phyloP scores from a whole-genome alignment of 2,888 invertebrate genomes.

The Athripsodes cinereus region DNA sequence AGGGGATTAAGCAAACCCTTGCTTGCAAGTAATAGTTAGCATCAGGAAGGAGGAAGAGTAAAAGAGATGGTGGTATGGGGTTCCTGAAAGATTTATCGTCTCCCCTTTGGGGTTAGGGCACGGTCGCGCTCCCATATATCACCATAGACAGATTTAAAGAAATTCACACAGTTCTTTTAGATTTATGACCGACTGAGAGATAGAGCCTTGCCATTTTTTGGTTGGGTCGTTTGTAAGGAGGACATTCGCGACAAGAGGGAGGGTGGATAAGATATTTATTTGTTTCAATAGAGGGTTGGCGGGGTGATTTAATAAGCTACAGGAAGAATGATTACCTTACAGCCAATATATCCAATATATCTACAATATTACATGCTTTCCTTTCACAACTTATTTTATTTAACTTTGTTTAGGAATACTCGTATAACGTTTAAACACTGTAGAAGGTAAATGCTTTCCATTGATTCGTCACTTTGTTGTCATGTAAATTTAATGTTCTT shows the following conservation, averaged over 20 bases:
- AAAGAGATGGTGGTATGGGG: slow-evolving; percentile 2
- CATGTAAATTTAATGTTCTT: no score
- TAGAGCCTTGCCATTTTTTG: slow-evolving; percentile 16
- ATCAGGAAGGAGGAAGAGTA: slow-evolving; percentile 1
- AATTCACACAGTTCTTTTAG: slow-evolving; percentile 26
- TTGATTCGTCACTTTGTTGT: no score
- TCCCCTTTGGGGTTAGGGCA: slow-evolving; percentile 15
- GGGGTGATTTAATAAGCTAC: neutral
- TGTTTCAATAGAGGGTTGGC: neutral
- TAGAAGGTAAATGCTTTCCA: no score
- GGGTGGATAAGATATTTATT: neutral
- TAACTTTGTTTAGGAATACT: no score
- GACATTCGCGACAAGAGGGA: neutral
- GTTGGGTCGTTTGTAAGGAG: slow-evolving; percentile 10
- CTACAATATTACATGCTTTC: no score
- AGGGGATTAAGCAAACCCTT: slow-evolving; percentile 10
- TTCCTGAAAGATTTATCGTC: slow-evolving; percentile 19
- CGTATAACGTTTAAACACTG: no score
- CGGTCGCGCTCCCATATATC: slow-evolving; percentile 25
- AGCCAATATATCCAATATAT: neutral
- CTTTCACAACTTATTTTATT: no score
- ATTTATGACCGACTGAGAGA: slow-evolving; percentile 26
- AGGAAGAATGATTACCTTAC: neutral
- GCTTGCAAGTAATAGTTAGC: neutral
- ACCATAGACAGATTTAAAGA: slow-evolving; percentile 28